These are phyloP conservation scores for Aleiodes sp. DNA, from an alignment of 1,140 invertebrate species.

Conservation along the genomic window DNA sequence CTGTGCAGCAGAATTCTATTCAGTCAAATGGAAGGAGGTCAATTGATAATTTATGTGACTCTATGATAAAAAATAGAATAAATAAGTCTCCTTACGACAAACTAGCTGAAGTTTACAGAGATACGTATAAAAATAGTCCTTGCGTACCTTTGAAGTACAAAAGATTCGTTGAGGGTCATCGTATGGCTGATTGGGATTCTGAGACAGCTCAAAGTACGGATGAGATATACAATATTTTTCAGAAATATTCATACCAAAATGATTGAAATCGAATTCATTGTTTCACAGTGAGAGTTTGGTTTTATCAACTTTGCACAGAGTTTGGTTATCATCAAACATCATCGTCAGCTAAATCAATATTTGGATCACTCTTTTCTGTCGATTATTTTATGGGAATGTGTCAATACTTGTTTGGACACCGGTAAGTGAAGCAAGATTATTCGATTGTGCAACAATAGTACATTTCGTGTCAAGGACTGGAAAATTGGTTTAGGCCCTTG, in stretches of 20 bases:
- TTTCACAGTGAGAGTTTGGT: slow-evolving; percentile 74
- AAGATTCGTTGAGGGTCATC: slow-evolving; percentile 28
- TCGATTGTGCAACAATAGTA: too few relatives aligned
- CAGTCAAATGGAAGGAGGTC: slow-evolving; percentile 66
- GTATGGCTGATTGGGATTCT: slow-evolving; percentile 26
- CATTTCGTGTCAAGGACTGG: too few relatives aligned
- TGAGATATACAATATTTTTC: slow-evolving; percentile 32
- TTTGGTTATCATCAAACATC: slow-evolving; percentile 86
- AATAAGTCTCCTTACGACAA: slow-evolving; percentile 43
- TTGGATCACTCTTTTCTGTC: slow-evolving; percentile 71
- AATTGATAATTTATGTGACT: slow-evolving; percentile 66
- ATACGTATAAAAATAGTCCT: too few relatives aligned
- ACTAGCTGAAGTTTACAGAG: slow-evolving; percentile 38
- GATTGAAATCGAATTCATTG: slow-evolving; percentile 29
- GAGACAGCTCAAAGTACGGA: not conserved
- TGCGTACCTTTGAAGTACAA: slow-evolving; percentile 40
- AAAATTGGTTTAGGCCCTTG: too few relatives aligned
- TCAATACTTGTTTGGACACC: slow-evolving; percentile 74
- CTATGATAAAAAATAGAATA: slow-evolving; percentile 61
- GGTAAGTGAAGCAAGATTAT: too few relatives aligned
- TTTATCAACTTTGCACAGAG: slow-evolving; percentile 85
- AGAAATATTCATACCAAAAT: not conserved
- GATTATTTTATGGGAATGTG: slow-evolving; percentile 76
- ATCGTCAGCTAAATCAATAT: slow-evolving; percentile 70
- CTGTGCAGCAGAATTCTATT: slow-evolving; percentile 72